Evolutionary conservation across 2,888 invertebrate species (phyloP).

Genomic region (Melieria crassipennis): DNA sequence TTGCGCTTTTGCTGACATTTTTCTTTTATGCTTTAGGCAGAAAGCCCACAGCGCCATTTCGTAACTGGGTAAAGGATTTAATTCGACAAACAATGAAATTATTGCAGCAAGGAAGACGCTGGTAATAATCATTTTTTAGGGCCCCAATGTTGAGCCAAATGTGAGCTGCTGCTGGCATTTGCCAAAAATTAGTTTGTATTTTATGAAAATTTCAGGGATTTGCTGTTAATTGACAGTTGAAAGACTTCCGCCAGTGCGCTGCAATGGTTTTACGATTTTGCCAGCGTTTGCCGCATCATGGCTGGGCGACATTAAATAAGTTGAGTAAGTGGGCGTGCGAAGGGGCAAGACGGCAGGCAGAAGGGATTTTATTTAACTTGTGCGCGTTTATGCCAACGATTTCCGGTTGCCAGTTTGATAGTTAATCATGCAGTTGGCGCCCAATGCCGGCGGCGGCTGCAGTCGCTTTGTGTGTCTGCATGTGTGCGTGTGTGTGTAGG

Average conservation of each 20-base stretch:
- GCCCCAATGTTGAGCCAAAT: too few species aligned
- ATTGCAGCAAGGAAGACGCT: too few species aligned
- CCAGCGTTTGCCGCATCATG: too few species aligned
- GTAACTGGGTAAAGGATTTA: too few species aligned
- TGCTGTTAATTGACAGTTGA: constrained; percentile 39
- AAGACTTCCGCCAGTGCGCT: constrained; percentile 5
- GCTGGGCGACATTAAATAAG: too few species aligned
- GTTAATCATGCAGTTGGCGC: constrained; percentile 47
- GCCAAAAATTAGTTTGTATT: constrained; percentile 22
- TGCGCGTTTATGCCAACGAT: constrained; percentile 31
- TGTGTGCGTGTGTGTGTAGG: not conserved
- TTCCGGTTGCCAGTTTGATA: constrained; percentile 44
- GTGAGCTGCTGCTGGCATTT: not conserved
- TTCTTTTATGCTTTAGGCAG: too few species aligned
- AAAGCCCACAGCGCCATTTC: too few species aligned
- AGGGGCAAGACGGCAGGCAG: not conserved
- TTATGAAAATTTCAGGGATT: constrained; percentile 29
- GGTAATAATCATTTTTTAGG: too few species aligned
- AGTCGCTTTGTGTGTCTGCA: not conserved
- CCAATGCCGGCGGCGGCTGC: constrained; percentile 14
- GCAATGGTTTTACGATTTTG: too few species aligned
- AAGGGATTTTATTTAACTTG: not conserved
- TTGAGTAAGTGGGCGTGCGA: not conserved
- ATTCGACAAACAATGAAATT: too few species aligned
- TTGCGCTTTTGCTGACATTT: too few species aligned